A percentile compares a stretch with the other conserved stretches of the same genome.
Conservation (phyloP, 92 coral and sea anemone genomes). For the Blastomussa wellsi region DNA sequence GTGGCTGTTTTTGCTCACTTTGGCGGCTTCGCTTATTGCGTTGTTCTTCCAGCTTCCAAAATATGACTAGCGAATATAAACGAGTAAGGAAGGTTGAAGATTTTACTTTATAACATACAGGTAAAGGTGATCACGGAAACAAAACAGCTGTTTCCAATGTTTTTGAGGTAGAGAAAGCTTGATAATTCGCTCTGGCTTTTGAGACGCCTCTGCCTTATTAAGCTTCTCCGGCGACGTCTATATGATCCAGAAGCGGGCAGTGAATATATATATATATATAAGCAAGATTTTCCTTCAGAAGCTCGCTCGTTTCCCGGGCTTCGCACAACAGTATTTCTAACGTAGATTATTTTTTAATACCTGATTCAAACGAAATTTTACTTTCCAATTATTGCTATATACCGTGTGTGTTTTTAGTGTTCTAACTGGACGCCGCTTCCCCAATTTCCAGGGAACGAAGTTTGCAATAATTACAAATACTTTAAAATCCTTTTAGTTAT, state of each 20-base stretch:
- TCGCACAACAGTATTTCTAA: not conserved
- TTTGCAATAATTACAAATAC: not conserved
- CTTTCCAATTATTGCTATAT: not conserved
- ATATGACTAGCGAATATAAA: slow-evolving; percentile 11
- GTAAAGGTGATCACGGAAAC: not conserved
- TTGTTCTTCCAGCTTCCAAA: slow-evolving; percentile 55
- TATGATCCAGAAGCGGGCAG: not conserved
- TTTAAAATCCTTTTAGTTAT: not conserved
- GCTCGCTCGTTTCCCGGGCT: no score
- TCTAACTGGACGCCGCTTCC: not conserved
- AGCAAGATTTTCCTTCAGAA: no score
- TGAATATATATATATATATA: no score
- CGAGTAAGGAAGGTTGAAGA: not conserved
- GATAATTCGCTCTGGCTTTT: not conserved
- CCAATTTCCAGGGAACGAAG: no score
- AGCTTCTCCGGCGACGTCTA: not conserved
- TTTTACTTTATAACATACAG: not conserved
- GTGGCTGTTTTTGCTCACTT: slow-evolving; percentile 76
- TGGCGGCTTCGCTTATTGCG: slow-evolving; percentile 63
- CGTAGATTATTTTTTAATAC: not conserved
- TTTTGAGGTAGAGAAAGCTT: not conserved
- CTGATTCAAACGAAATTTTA: not conserved
- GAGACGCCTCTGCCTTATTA: not conserved
- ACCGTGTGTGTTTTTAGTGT: no score
- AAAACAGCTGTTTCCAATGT: slow-evolving; percentile 12